A percentile compares a stretch with the other conserved stretches of the same genome.
These are phyloP conservation scores for Brachyalestes nurse DNA, from an alignment of 2,797 vertebrate species.

Conservation along the genomic window DNA sequence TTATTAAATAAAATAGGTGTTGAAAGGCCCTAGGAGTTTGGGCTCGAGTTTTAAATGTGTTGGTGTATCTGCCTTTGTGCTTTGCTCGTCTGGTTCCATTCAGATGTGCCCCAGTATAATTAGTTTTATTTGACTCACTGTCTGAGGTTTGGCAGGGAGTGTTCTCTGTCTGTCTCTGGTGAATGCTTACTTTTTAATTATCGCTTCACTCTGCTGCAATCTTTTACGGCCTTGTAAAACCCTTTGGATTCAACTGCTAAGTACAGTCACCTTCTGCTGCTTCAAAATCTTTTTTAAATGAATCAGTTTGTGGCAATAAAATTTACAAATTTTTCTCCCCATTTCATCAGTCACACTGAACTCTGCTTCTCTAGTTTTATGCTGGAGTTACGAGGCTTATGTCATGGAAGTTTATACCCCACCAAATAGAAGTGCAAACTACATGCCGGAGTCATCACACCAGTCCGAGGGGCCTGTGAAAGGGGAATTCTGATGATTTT, in stretches of 20 bases:
- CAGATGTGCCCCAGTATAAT: background rate
- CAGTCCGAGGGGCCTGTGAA: too few relatives aligned
- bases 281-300: background rate
- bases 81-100: background rate
- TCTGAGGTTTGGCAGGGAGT: slow-evolving; percentile 4
- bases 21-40: background rate
- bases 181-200: slow-evolving; percentile 16
- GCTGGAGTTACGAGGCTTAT: background rate
- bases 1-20: too few relatives aligned
- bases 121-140: background rate
- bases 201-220: background rate
- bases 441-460: too few relatives aligned
- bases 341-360: background rate
- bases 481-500: too few relatives aligned
- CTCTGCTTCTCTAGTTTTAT: background rate
- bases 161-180: slow-evolving; percentile 1
- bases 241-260: background rate
- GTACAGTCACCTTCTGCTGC: background rate
- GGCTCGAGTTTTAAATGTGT: too few relatives aligned
- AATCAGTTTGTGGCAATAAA: background rate
- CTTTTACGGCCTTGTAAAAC: slow-evolving; percentile 12
- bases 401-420: background rate
- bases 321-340: background rate
- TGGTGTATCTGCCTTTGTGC: background rate
- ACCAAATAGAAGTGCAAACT: background rate